Base-by-base conservation (phyloP, 2,797 vertebrate genomes). In the Phoebastria nigripes region DNA sequence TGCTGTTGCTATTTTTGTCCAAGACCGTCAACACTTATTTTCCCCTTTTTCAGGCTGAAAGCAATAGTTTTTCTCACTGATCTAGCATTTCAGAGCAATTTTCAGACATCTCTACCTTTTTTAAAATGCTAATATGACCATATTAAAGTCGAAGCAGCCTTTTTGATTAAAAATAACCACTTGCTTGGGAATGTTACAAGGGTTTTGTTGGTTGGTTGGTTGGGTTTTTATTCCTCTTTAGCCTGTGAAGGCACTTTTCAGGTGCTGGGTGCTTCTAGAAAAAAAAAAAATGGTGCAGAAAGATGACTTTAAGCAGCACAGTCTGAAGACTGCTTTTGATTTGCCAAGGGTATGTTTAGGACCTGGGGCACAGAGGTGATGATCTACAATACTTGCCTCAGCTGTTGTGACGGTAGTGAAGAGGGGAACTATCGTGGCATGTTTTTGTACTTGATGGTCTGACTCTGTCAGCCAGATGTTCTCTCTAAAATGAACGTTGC, bases 1-100 rank as follows among this genome's bases (percentile, higher is more conserved):
- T 95, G 95, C 80, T 96, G 44, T 94, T 95, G 77, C 83, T 97
- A n/a, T 86, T 86, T 95, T 47, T 95, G 62, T 96, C 95, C 95
- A 31, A 59, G 85, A 76, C 73, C 59, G 79, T 78, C 94, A 73
- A 91, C 37, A 14, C 77, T 88, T 82, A 35, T 47, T 86, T 93
- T 95, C 86, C 76, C 82, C 55, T 12, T 86, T 81, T 93, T 65
- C 51, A 92, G 71, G 46, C 82, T 94, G 62, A 79, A 88, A 82
- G 69, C 62, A 29, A 1, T 80, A 73, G 58, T 47, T 88, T 92
- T 76, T 78, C 59, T 89, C 80, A 51, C 33, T 56, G 59, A 42
- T 87, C 25, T 56, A 21, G 41, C 20, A 37, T 73, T 81, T 49
- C 70, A 52, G 66, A 82, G 46, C 49, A 6, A 25, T 71, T 93